Percentiles rank a stretch among this genome's conserved stretches.
Evolutionary conservation across 2,113 vertebrate genomes (phyloP).

Genomic region (Otis tarda): DNA sequence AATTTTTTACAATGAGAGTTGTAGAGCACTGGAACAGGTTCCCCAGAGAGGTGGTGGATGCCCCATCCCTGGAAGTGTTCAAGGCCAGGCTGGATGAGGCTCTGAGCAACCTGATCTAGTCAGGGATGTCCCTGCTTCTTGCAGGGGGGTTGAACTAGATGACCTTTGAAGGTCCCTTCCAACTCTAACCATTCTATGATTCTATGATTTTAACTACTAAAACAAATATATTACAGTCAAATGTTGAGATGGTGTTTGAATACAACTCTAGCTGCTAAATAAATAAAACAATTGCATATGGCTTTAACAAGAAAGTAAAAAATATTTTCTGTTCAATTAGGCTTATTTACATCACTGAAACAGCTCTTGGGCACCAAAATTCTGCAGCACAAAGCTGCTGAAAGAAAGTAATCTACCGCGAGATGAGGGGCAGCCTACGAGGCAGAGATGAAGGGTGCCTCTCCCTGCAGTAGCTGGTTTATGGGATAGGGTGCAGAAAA

Average conservation of each 20-base stretch:
- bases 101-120: too few relatives aligned
- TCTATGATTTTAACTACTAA: not conserved
- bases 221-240: not conserved
- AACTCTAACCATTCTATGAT: too few relatives aligned
- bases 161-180: too few relatives aligned
- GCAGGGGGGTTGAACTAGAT: too few relatives aligned
- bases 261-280: not conserved
- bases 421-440: not conserved
- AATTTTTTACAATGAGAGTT: too few relatives aligned
- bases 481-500: not conserved
- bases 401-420: not conserved
- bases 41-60: too few relatives aligned
- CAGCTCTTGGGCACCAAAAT: not conserved
- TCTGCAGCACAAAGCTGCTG: not conserved
- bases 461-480: not conserved
- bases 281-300: not conserved
- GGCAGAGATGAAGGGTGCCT: not conserved
- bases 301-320: not conserved
- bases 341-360: not conserved
- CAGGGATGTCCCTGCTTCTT: too few relatives aligned
- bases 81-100: too few relatives aligned
- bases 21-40: too few relatives aligned
- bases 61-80: too few relatives aligned
- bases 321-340: not conserved
- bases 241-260: not conserved